These are phyloP conservation scores for Characodon lateralis DNA, from an alignment of 2,797 vertebrate species.

Conservation along the genomic window DNA sequence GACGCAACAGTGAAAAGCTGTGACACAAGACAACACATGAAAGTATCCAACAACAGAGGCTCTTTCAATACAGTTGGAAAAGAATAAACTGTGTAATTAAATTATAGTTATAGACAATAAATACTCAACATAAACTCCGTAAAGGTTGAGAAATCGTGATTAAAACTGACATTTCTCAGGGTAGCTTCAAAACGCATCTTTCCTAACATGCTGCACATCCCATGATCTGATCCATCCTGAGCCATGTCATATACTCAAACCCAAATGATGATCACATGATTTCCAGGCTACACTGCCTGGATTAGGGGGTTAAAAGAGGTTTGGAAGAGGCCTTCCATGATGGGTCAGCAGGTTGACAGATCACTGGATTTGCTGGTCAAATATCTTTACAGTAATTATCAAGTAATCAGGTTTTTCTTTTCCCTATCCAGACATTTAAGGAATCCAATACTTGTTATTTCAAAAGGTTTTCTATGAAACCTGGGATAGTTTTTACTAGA, in stretches of 20 bases:
- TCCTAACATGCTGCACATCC: constrained; percentile 37
- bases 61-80: background rate
- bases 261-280: constrained; percentile 50
- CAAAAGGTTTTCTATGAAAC: background rate
- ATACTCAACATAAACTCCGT: background rate
- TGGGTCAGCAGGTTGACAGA: constrained; percentile 24
- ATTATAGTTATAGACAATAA: background rate
- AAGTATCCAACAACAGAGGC: background rate
- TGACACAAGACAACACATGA: background rate
- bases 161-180: constrained; percentile 33
- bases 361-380: background rate
- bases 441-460: background rate
- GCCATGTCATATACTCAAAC: constrained; percentile 30
- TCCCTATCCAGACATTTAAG: background rate
- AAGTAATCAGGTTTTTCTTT: background rate
- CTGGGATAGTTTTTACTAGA: background rate
- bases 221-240: constrained; percentile 52
- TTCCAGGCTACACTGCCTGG: constrained; percentile 45
- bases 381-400: constrained; percentile 1
- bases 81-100: background rate
- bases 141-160: constrained; percentile 15
- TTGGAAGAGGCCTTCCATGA: constrained; percentile 17
- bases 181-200: constrained; percentile 53
- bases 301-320: constrained; percentile 24
- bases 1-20: background rate